These are phyloP conservation scores for Aphrophora alni DNA, from an alignment of 2,888 invertebrate species.

Conservation along the genomic window DNA sequence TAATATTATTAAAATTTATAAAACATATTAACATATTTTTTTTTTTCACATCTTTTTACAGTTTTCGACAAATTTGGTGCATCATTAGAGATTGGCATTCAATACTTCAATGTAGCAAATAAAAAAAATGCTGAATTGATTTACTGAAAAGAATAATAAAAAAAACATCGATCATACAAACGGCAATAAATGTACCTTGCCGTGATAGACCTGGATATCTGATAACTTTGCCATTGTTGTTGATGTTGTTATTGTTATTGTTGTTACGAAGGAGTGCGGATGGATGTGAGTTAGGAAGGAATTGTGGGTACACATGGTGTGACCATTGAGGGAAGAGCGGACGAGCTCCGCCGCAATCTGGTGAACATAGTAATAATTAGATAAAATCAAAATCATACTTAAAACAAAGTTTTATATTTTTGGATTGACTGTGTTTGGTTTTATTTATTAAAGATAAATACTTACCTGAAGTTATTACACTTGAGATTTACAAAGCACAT, in stretches of 20 bases:
- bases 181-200: conserved; percentile 45
- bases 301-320: conserved; percentile 93
- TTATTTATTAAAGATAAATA: background rate
- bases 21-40: no score
- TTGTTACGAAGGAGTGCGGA: conserved; percentile 55
- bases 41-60: no score
- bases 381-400: background rate
- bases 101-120: conserved; percentile 34
- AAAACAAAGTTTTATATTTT: background rate
- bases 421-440: no score
- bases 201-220: conserved; percentile 49
- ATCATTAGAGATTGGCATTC: conserved; percentile 24
- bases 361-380: conserved; percentile 22
- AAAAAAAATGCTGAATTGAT: conserved; percentile 9
- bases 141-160: background rate
- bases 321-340: conserved; percentile 95
- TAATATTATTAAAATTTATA: no score
- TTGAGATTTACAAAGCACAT: no score
- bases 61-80: conserved; percentile 2
- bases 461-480: background rate
- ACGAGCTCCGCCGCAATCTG: conserved; percentile 64
- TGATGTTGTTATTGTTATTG: conserved; percentile 61
- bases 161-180: conserved; percentile 7
- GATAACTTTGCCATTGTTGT: conserved; percentile 48
- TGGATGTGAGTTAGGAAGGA: conserved; percentile 66